These are phyloP conservation scores for Stichodactyla helianthus DNA, from an alignment of 64 coral and sea anemone genomes.

Conservation along the genomic window DNA sequence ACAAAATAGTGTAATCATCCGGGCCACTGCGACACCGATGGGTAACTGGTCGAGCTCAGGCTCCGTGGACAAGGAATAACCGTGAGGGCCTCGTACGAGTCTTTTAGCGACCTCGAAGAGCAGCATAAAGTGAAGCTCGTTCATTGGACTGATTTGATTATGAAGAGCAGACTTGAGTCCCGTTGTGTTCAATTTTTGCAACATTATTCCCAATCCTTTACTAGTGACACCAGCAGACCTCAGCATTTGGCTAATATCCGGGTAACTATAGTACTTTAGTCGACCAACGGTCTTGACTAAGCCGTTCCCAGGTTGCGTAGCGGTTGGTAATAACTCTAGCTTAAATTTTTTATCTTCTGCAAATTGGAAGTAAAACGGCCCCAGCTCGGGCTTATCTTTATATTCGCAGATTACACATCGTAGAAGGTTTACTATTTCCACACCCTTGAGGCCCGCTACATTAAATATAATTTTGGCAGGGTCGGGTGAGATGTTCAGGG, in stretches of 20 bases:
- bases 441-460: slow-evolving; percentile 68
- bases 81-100: slow-evolving; percentile 68
- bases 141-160: slow-evolving; percentile 87
- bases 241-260: slow-evolving; percentile 69
- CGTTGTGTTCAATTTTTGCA: slow-evolving; percentile 69
- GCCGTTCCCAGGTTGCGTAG: slow-evolving; percentile 66
- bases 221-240: slow-evolving; percentile 63
- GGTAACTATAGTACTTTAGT: slow-evolving; percentile 72
- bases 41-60: slow-evolving; percentile 70
- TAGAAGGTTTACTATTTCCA: slow-evolving; percentile 64
- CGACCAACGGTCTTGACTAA: slow-evolving; percentile 82
- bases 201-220: slow-evolving; percentile 81
- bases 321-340: slow-evolving; percentile 76
- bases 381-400: slow-evolving; percentile 41
- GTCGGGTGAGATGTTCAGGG: slow-evolving; percentile 16
- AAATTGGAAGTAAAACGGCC: slow-evolving; percentile 81
- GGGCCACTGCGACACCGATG: slow-evolving; percentile 52
- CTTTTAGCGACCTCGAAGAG: slow-evolving; percentile 78
- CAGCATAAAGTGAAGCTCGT: slow-evolving; percentile 87
- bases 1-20: slow-evolving; percentile 53
- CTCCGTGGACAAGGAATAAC: slow-evolving; percentile 56
- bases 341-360: slow-evolving; percentile 91
- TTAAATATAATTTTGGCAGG: slow-evolving; percentile 46
- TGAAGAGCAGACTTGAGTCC: slow-evolving; percentile 85
- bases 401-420: slow-evolving; percentile 53